Evolutionary conservation across 2,888 invertebrate genomes (phyloP).

Genomic region (Macaria notata): DNA sequence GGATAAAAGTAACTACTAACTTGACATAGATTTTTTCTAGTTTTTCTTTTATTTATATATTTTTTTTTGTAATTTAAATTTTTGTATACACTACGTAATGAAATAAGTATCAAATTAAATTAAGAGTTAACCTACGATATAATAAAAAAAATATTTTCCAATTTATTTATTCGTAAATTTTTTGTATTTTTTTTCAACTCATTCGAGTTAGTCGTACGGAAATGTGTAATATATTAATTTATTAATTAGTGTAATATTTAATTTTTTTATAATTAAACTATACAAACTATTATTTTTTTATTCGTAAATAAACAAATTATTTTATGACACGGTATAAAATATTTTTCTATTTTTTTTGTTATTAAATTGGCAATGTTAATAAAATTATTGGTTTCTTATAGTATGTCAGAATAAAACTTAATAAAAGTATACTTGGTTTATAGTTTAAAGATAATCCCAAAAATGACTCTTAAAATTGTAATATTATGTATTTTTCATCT

Average conservation of each 20-base stretch:
- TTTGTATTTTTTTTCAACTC: constrained; percentile 29
- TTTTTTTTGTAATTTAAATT: constrained; percentile 65
- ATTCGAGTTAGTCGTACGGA: constrained; percentile 23
- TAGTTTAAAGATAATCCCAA: too few species aligned
- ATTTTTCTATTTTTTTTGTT: constrained; percentile 1
- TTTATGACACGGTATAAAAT: constrained; percentile 12
- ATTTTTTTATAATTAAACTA: constrained; percentile 23
- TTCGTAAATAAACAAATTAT: constrained; percentile 34
- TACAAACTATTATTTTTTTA: constrained; percentile 22
- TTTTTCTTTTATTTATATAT: constrained; percentile 38
- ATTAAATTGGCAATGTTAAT: neutral
- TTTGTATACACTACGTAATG: constrained; percentile 46
- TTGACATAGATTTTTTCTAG: constrained; percentile 7
- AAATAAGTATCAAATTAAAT: constrained; percentile 50
- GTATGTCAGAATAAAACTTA: too few species aligned
- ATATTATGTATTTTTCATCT: too few species aligned
- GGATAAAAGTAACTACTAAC: neutral
- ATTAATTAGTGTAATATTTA: constrained; percentile 19
- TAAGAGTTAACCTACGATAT: constrained; percentile 29
- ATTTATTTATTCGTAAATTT: constrained; percentile 6
- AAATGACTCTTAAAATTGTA: too few species aligned
- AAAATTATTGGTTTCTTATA: neutral
- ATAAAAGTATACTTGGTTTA: too few species aligned
- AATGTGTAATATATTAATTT: constrained; percentile 31
- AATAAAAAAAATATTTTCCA: constrained; percentile 19